Evolutionary conservation across 2,888 invertebrate genomes (phyloP).

Genomic region (Callimorpha dominula): DNA sequence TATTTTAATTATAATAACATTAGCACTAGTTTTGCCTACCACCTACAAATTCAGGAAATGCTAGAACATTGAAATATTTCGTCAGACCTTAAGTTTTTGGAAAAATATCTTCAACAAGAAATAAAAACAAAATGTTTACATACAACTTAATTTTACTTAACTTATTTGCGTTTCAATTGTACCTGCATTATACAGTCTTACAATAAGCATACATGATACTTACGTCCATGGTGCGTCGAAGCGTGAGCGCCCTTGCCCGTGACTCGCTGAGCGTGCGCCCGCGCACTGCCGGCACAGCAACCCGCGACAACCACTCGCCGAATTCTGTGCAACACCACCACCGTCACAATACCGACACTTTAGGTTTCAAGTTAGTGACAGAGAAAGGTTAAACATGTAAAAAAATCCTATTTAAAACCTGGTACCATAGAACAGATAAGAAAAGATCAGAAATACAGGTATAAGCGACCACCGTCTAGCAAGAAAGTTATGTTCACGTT

Average conservation of each 20-base stretch:
- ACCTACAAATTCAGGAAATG: no score
- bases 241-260: slow-evolving; percentile 69
- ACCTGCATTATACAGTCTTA: not conserved
- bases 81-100: no score
- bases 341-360: slow-evolving; percentile 49
- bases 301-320: slow-evolving; percentile 83
- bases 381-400: not conserved
- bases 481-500: no score
- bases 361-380: slow-evolving; percentile 29
- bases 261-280: slow-evolving; percentile 71
- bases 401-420: not conserved
- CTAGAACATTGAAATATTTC: no score
- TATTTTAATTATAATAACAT: no score
- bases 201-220: slow-evolving; percentile 49
- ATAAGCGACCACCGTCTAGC: not conserved
- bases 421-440: not conserved
- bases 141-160: no score
- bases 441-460: not conserved
- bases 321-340: slow-evolving; percentile 72
- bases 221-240: slow-evolving; percentile 76
- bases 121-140: not conserved
- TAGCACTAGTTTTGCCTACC: no score
- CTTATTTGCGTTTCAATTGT: not conserved
- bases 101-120: not conserved
- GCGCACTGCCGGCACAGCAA: slow-evolving; percentile 74